Evolutionary conservation across 2,113 vertebrate genomes (phyloP).

Genomic region (Psilopsiagon aurifrons): DNA sequence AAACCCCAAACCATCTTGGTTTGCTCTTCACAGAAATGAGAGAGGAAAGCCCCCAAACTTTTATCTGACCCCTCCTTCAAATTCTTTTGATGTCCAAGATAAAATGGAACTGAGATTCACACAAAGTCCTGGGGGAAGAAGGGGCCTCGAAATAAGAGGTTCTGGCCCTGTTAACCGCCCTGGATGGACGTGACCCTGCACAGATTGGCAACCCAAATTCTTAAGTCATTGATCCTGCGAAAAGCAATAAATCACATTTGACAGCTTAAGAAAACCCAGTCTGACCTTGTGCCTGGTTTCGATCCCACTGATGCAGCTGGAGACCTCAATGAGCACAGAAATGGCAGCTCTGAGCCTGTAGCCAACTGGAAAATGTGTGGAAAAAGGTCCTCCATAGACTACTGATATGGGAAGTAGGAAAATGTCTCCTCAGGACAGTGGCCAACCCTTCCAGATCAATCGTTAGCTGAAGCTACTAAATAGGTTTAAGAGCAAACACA

Average conservation of each 20-base stretch:
- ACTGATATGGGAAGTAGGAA: background rate
- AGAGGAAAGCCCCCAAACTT: slow-evolving; percentile 42
- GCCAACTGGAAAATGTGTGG: background rate
- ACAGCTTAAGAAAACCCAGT: background rate
- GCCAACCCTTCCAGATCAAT: background rate
- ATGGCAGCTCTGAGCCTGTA: slow-evolving; percentile 15
- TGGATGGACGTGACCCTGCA: background rate
- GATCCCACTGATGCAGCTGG: slow-evolving; percentile 30
- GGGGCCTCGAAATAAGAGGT: background rate
- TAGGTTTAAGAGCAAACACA: background rate
- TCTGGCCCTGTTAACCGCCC: background rate
- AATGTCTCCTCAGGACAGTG: background rate
- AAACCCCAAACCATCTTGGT: slow-evolving; percentile 44
- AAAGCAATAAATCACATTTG: slow-evolving; percentile 53
- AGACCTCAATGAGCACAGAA: background rate
- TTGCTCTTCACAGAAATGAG: slow-evolving; percentile 29
- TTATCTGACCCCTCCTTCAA: slow-evolving; percentile 54
- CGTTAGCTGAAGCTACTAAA: background rate
- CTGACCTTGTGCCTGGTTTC: slow-evolving; percentile 1
- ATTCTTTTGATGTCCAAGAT: slow-evolving; percentile 46
- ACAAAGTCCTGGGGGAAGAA: background rate
- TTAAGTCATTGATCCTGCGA: slow-evolving; percentile 29
- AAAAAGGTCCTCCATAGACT: background rate
- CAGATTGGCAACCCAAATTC: slow-evolving; percentile 21
- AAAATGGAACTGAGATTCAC: background rate